Evolutionary conservation across 2,797 vertebrate species (phyloP).

Genomic region (Typhlichthys subterraneus): DNA sequence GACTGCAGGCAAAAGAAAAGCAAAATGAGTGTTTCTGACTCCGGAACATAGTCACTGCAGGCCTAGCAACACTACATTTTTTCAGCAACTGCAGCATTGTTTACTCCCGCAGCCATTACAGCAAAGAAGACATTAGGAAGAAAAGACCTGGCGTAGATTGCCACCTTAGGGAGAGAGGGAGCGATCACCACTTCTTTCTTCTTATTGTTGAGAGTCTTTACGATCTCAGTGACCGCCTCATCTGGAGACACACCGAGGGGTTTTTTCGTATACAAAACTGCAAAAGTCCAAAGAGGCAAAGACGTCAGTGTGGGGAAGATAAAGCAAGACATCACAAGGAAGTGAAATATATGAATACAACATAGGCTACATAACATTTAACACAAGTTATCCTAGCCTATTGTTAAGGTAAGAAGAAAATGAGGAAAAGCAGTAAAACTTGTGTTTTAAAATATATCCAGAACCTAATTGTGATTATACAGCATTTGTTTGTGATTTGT

Average conservation of each 20-base stretch:
- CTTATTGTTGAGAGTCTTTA: slow-evolving; percentile 82
- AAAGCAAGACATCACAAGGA: not conserved
- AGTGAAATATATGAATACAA: too few relatives aligned
- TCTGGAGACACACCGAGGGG: slow-evolving; percentile 79
- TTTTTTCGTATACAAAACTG: slow-evolving; percentile 85
- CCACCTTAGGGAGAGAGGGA: slow-evolving; percentile 85
- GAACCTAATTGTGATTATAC: too few relatives aligned
- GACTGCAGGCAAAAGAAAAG: too few relatives aligned
- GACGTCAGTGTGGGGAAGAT: not conserved
- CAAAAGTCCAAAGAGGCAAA: not conserved
- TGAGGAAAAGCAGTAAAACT: too few relatives aligned
- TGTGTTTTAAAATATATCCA: too few relatives aligned
- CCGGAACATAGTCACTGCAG: too few relatives aligned
- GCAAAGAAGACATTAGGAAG: slow-evolving; percentile 90
- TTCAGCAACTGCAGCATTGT: slow-evolving; percentile 62
- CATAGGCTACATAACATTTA: too few relatives aligned
- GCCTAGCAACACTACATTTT: too few relatives aligned
- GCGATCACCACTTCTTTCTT: slow-evolving; percentile 90
- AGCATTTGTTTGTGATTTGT: too few relatives aligned
- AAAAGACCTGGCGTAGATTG: slow-evolving; percentile 85
- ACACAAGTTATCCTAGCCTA: too few relatives aligned
- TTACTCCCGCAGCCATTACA: slow-evolving; percentile 88
- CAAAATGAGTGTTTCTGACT: too few relatives aligned
- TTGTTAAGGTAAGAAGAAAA: too few relatives aligned
- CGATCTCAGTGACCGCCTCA: slow-evolving; percentile 84